Percentiles rank a stretch among this genome's conserved stretches.
Evolutionary conservation across 1,140 invertebrate genomes (phyloP).

Genomic region (Drosophila chauvacae): DNA sequence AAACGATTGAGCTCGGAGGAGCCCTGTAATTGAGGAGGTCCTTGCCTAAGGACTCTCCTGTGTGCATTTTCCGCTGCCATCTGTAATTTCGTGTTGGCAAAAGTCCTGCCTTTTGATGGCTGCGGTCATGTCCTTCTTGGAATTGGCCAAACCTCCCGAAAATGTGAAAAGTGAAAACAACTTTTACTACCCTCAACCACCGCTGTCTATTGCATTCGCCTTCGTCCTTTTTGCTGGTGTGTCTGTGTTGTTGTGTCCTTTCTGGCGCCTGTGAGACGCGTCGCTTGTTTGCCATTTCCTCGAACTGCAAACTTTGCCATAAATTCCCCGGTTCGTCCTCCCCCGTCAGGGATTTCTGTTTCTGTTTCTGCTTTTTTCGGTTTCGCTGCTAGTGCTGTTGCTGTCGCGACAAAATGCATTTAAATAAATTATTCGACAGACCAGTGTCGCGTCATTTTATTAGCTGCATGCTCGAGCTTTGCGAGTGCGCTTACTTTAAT

Average conservation of each 20-base stretch:
- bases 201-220: slow-evolving; percentile 50
- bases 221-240: slow-evolving; percentile 32
- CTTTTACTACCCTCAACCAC: slow-evolving; percentile 66
- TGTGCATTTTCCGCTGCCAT: slow-evolving; percentile 15
- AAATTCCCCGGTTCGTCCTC: slow-evolving; percentile 62
- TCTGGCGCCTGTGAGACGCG: slow-evolving; percentile 68
- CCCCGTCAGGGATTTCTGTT: slow-evolving; percentile 35
- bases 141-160: slow-evolving; percentile 58
- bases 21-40: slow-evolving; percentile 48
- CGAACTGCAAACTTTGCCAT: slow-evolving; percentile 73
- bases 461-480: slow-evolving; percentile 49
- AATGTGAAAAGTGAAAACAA: slow-evolving; percentile 83
- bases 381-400: slow-evolving; percentile 52
- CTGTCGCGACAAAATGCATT: slow-evolving; percentile 83
- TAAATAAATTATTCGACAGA: slow-evolving; percentile 83
- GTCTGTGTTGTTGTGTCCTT: slow-evolving; percentile 26
- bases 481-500: slow-evolving; percentile 56
- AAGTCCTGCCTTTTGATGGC: slow-evolving; percentile 52
- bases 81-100: slow-evolving; percentile 55
- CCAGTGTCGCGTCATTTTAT: slow-evolving; percentile 82
- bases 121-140: slow-evolving; percentile 69
- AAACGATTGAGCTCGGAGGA: slow-evolving; percentile 25
- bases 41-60: slow-evolving; percentile 7
- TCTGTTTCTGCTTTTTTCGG: slow-evolving; percentile 34
- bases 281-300: slow-evolving; percentile 81